phyloP scores from a whole-genome alignment of 2,888 invertebrate genomes.

The Serripes groenlandicus region DNA sequence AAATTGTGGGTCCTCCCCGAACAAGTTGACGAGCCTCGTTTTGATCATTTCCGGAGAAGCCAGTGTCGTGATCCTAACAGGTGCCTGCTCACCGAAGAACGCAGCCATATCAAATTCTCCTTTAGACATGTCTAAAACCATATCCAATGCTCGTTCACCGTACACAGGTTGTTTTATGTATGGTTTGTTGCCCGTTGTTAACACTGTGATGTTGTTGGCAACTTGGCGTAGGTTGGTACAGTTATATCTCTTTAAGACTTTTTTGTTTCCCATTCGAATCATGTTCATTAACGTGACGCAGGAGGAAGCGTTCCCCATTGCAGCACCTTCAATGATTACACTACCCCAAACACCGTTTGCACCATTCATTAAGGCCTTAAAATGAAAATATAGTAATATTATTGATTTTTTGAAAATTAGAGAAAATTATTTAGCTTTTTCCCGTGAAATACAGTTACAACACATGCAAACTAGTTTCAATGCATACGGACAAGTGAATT shows the following conservation, averaged over 20 bases:
- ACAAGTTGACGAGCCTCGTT: slow-evolving; percentile 22
- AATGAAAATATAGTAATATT: too few relatives aligned
- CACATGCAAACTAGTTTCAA: too few relatives aligned
- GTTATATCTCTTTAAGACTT: slow-evolving; percentile 44
- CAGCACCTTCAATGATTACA: slow-evolving; percentile 35
- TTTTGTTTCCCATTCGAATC: slow-evolving; percentile 43
- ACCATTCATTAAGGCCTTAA: slow-evolving; percentile 37
- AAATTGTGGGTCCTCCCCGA: slow-evolving; percentile 44
- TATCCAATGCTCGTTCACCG: slow-evolving; percentile 42
- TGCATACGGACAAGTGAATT: too few relatives aligned
- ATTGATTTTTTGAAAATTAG: too few relatives aligned
- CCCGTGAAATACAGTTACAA: too few relatives aligned
- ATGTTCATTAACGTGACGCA: slow-evolving; percentile 38
- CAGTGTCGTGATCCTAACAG: slow-evolving; percentile 42
- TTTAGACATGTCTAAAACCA: slow-evolving; percentile 35
- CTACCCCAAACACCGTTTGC: slow-evolving; percentile 44
- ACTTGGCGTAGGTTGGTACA: slow-evolving; percentile 47
- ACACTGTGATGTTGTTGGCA: slow-evolving; percentile 45
- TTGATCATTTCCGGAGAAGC: slow-evolving; percentile 47
- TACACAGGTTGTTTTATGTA: slow-evolving; percentile 42
- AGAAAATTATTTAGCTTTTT: too few relatives aligned
- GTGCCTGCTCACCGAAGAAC: slow-evolving; percentile 39
- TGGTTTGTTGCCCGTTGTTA: slow-evolving; percentile 40
- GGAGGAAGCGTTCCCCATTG: slow-evolving; percentile 15
- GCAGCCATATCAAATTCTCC: slow-evolving; percentile 45